Base-by-base conservation (phyloP, 1,140 invertebrate species). In the Trigoniulus corallinus region DNA sequence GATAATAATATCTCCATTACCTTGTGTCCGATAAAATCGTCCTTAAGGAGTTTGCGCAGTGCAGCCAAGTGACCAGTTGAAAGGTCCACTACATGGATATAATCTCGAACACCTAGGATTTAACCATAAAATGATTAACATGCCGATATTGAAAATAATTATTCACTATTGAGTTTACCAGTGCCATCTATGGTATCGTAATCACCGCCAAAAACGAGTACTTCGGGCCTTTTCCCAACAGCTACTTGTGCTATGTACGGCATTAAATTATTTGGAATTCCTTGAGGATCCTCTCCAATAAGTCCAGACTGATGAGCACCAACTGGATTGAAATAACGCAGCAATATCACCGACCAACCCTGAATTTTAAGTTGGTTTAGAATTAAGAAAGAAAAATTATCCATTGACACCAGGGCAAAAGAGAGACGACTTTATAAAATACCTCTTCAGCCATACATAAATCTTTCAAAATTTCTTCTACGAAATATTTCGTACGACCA, bases 291-390 rank as follows among this genome's bases (percentile, higher is more conserved):
- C 66, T 93, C 88, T 0, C 89, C 89, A 50, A 94, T 92, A 27
- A 79, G 65, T 0, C 89, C 89, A n/a, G 77, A 80, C 1, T 78
- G 75, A 68, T 95, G 88, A 24, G 88, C 85, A 20, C 89, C 89
- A 12, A 92, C 84, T 7, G 89, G 89, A 66, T 95, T 95, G 65
- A 95, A 95, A 63, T 94, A 95, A 15, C 89, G 74, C 18, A 95
- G 67, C 0, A 80, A 77, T 59, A 92, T 80, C 40, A 89, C 83
- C 62, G 89, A 89, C 88, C 88, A 94, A 60, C 74, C 74, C 84
- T 89, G 61, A 24, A 71, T 52, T 27, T 21, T 24, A 41, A 18
- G 13, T 15, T 22, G 40, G 3, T 7, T 7, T 18, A n/a, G 4
- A 43, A 43, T n/a, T 3, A 43, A 12, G 10, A 7, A 7, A 43